Evolutionary conservation across 1,140 invertebrate species (phyloP).

Genomic region (Eueides isabella): DNA sequence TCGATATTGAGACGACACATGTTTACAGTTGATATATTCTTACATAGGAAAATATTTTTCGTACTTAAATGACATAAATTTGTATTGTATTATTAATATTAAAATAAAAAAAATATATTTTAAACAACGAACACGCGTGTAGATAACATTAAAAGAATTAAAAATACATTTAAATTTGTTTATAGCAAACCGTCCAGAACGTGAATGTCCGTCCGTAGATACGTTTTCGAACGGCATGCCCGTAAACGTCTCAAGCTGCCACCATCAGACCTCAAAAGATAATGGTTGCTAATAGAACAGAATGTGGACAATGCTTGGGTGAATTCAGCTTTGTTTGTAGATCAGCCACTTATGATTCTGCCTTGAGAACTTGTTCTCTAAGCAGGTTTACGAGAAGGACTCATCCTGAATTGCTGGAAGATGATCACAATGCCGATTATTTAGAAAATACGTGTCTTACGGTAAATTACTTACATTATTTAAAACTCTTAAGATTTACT

Average conservation of each 20-base stretch:
- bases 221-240: slow-evolving; percentile 93
- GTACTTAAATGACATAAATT: too few species aligned
- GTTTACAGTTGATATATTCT: background rate
- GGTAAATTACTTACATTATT: too few species aligned
- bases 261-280: slow-evolving; percentile 89
- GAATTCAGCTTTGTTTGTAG: slow-evolving; percentile 94
- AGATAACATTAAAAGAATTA: too few species aligned
- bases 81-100: too few species aligned
- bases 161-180: slow-evolving; percentile 17
- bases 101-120: too few species aligned
- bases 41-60: too few species aligned
- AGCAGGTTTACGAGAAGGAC: slow-evolving; percentile 91
- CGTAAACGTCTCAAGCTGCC: slow-evolving; percentile 91
- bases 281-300: slow-evolving; percentile 90
- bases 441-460: slow-evolving; percentile 94
- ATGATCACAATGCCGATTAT: slow-evolving; percentile 94
- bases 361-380: slow-evolving; percentile 89
- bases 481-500: too few species aligned
- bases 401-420: slow-evolving; percentile 91
- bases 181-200: slow-evolving; percentile 90
- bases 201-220: slow-evolving; percentile 93
- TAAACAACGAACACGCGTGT: too few species aligned
- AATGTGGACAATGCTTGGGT: slow-evolving; percentile 93
- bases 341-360: slow-evolving; percentile 91
- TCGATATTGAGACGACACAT: slow-evolving; percentile 2